A percentile compares a stretch with the other conserved stretches of the same genome.
phyloP scores from a whole-genome alignment of 2,888 invertebrate genomes.

The Aproaerema taeniolella region DNA sequence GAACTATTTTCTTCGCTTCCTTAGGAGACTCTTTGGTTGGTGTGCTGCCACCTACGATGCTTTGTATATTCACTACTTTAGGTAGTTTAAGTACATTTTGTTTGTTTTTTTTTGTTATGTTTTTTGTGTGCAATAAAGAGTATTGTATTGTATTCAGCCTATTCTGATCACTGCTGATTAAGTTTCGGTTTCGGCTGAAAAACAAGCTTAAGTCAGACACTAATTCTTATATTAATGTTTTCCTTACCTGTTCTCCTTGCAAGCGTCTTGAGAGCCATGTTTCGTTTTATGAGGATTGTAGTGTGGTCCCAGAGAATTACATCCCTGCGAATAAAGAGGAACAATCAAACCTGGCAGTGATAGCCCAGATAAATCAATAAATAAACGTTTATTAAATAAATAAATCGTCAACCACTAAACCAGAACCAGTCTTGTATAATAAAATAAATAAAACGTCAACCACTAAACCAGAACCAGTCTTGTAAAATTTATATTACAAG shows the following conservation, averaged over 20 bases:
- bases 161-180: too few species aligned
- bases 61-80: too few species aligned
- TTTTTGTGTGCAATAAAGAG: too few species aligned
- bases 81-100: too few species aligned
- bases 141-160: too few species aligned
- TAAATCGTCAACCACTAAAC: not conserved
- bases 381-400: not conserved
- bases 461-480: not conserved
- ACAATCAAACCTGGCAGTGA: not conserved
- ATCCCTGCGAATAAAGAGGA: conserved; percentile 81
- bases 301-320: conserved; percentile 92
- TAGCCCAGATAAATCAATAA: not conserved
- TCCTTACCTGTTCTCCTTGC: not conserved
- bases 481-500: not conserved
- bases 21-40: too few species aligned
- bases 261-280: not conserved
- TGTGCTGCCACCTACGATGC: too few species aligned
- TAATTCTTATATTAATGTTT: too few species aligned
- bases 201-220: too few species aligned
- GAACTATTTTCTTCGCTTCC: too few species aligned
- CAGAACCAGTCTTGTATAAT: not conserved
- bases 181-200: too few species aligned
- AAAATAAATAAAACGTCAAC: not conserved
- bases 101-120: too few species aligned
- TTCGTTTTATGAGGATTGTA: conserved; percentile 84